Base-by-base conservation (phyloP, 2,113 vertebrate species). In the Sylvia atricapilla region DNA sequence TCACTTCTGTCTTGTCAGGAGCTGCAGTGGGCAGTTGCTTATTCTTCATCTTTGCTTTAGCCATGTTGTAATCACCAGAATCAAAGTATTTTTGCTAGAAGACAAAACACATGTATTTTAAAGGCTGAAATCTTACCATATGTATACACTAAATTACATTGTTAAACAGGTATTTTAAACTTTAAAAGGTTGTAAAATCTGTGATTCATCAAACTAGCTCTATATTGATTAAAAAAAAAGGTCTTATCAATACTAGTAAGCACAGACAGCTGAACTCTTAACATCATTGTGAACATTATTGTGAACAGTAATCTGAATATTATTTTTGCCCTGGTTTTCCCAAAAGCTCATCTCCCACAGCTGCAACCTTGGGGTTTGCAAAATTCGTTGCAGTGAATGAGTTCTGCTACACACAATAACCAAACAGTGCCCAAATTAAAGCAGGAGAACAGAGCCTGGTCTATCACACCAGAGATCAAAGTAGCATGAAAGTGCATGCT, bases 31-130 rank as follows among this genome's bases (percentile, higher is more conserved):
- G 99, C 85, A 99, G 97, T 96, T 99, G 99, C 94, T 99, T 99
- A 96, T 99, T 99, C 98, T 99, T 99, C 94, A 99, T 99, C 97
- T 99, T 99, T 39, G 99, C 99, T 97, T 99, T 99, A 66, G 99
- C 99, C 99, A 99, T 99, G 98, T 99, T 99, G 98, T 99, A 99
- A 97, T 99, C 99, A 8, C 99, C 99, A 77, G 99, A 99, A 98
- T 99, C 99, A 96, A 99, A 99, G 96, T 99, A 99, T 94, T 99
- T 99, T 99, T 99, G 99, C 99, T 99, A 95, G 33, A 97, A 98
- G 58, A 90, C 59, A 96, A 96, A 97, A 96, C 31, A 94, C 3
- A 70, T 13, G 20, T 17, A 41, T 67, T 89, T 91, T 76, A 67
- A 74, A 68, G 66, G 19, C 31, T 58, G 70, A 33, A 88, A 46